Evolutionary conservation across 2,888 invertebrate species (phyloP), one percentile per base, ranked within the genome.

Genomic region (Oligia latruncula): DNA sequence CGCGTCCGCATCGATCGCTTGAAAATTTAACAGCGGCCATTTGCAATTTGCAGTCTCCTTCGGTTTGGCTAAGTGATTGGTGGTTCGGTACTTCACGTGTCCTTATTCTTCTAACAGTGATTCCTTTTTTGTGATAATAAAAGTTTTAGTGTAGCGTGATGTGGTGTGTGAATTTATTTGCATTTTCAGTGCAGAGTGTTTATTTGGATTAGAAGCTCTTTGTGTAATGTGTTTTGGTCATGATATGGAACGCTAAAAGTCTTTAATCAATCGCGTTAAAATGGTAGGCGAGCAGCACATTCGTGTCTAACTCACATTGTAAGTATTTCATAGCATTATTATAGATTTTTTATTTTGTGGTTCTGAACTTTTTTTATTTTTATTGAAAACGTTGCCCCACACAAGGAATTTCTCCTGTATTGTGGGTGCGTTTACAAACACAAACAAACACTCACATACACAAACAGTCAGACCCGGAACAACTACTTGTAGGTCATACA

Each of bases 1-100:
- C 58, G 40, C 65, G 13, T 79, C 46, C 23, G n/a, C 17, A 58
- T 40, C 35, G 55, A 71, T 71, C 17, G 65, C 23, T 58, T 65
- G 46, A 64, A 46, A 65, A 20, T 55, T 5, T 17, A 29, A 58
- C 17, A 49, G 15, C 35, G 29, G 20, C 46, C 46, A 40, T 60
- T 58, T 67, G 40, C n/a, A 49, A 67, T 49, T 29, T 8, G 23
- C 11, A 52, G 40, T 43, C 17, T 29, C 23, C 23, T 60, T 77
- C 52, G 13, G 17, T 23, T 77, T 23, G n/a, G n/a, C 40, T 29
- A 67, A 67, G 35, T 6, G 29, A 29, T 74, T 9, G 29, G 29
- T 40, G n/a, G 2, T 52, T 20, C n/a, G 3, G n/a, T 40, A 20
- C 40, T 40, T 23, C 15, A 15, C 23, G 55, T 2, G 23, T 55